Conservation (phyloP, 2,888 invertebrate species). For the Fabriciana adippe region DNA sequence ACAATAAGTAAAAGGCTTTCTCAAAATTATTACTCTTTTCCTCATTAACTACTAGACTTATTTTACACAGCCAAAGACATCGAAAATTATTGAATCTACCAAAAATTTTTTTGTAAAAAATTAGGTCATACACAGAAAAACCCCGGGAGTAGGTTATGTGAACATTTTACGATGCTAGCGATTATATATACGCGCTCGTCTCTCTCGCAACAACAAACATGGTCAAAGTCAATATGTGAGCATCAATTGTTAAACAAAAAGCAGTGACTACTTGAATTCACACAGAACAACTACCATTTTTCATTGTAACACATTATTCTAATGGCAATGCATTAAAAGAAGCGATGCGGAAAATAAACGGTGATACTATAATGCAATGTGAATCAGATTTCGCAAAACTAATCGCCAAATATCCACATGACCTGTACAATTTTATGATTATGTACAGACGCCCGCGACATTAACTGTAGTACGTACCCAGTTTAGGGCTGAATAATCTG, state of each 20-base stretch:
- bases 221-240: conserved; percentile 49
- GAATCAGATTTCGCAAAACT: conserved; percentile 65
- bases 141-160: conserved; percentile 76
- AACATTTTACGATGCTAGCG: conserved; percentile 83
- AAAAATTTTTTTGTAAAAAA: conserved; percentile 60
- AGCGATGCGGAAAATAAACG: conserved; percentile 61
- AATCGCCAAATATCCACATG: conserved; percentile 83
- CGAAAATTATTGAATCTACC: conserved; percentile 73
- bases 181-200: conserved; percentile 53
- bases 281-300: conserved; percentile 72
- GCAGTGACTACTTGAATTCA: conserved; percentile 58
- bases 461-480: conserved; percentile 43
- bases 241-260: conserved; percentile 54
- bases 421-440: conserved; percentile 74
- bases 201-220: conserved; percentile 50
- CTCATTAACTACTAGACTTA: conserved; percentile 60
- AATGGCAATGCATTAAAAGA: conserved; percentile 57
- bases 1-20: conserved; percentile 69
- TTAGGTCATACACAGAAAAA: conserved; percentile 60
- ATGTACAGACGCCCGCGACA: conserved; percentile 56
- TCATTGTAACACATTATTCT: conserved; percentile 69
- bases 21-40: conserved; percentile 73
- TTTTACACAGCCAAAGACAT: conserved; percentile 81
- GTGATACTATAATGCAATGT: conserved; percentile 60
- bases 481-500: conserved; percentile 13